Conservation (phyloP, 2,113 vertebrate species). For the Petrocephalus zakoni region DNA sequence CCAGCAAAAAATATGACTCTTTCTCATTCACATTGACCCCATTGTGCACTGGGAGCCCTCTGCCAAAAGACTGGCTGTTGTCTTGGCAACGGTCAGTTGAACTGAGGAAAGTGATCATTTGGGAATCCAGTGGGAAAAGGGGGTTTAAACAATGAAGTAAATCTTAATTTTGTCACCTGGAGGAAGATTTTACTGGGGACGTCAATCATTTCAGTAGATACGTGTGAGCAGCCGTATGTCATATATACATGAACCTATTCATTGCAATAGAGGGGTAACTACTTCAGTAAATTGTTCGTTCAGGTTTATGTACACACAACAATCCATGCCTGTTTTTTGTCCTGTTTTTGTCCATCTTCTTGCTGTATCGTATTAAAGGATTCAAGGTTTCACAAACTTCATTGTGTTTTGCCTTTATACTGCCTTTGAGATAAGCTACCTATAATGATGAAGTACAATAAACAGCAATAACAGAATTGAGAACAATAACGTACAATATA, state of each 20-base stretch:
- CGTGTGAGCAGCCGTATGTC: not conserved
- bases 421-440: not conserved
- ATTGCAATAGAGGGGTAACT: not conserved
- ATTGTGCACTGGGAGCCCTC: not conserved
- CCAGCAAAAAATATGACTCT: not conserved
- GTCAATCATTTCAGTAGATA: not conserved
- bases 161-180: not conserved
- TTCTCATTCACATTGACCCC: constrained; percentile 2
- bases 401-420: not conserved
- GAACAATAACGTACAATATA: not conserved
- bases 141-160: constrained; percentile 3
- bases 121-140: constrained; percentile 3
- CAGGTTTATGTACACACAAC: not conserved
- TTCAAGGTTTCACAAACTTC: not conserved
- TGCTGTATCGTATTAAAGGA: not conserved
- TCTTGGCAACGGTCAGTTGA: constrained; percentile 19
- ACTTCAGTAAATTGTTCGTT: not conserved
- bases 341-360: not conserved
- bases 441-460: not conserved
- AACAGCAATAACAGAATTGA: not conserved
- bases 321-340: not conserved
- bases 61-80: constrained; percentile 18
- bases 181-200: not conserved
- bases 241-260: not conserved
- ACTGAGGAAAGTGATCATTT: not conserved